Conservation (phyloP, 2,113 vertebrate species). For the Mixornis gularis region DNA sequence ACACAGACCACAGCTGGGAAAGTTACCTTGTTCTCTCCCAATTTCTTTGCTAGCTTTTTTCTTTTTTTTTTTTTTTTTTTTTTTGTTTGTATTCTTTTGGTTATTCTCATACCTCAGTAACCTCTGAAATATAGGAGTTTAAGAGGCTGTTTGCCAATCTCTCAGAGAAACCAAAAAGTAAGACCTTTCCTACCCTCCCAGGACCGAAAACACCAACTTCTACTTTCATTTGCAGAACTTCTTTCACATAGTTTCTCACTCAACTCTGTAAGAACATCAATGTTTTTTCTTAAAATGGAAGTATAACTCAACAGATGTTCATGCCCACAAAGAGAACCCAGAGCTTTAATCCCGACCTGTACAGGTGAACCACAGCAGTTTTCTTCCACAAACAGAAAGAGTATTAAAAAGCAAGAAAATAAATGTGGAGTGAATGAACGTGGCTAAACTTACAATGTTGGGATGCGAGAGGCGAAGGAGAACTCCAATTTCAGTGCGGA, state of each 20-base stretch:
- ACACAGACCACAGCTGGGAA: background rate
- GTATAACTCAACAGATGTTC: background rate
- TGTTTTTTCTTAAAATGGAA: background rate
- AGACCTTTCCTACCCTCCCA: background rate
- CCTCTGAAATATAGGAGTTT: background rate
- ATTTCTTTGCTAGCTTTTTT: background rate
- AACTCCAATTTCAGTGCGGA: slow-evolving; percentile 87
- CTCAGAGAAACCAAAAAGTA: background rate
- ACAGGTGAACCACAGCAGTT: background rate
- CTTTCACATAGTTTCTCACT: background rate
- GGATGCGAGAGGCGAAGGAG: slow-evolving; percentile 87
- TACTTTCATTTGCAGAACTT: background rate
- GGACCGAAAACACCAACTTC: background rate
- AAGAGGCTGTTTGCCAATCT: background rate
- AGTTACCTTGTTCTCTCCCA: background rate
- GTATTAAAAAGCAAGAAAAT: background rate
- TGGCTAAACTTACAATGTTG: slow-evolving; percentile 81
- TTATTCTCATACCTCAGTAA: background rate
- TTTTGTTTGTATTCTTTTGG: background rate
- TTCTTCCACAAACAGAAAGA: background rate
- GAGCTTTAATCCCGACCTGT: background rate
- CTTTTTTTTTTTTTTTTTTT: no score
- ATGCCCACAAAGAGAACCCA: background rate
- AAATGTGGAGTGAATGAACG: background rate
- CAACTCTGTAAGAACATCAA: background rate